Evolutionary conservation across 2,888 invertebrate genomes (phyloP).

Genomic region (Tiliacea aurago): DNA sequence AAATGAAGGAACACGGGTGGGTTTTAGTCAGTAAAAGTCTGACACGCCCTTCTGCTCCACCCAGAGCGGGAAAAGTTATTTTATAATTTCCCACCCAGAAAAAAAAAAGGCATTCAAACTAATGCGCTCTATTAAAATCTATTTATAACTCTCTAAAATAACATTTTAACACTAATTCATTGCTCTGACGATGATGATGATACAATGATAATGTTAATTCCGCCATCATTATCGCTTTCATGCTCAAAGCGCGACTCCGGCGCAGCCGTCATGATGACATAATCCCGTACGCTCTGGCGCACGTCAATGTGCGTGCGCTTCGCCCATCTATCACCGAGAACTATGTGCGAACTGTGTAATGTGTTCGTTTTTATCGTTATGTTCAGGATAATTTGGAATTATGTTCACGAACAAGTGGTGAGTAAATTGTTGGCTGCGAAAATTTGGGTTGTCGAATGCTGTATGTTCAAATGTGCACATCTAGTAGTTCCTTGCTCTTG

Average conservation of each 20-base stretch:
- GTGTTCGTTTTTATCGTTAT: constrained; percentile 16
- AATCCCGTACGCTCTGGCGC: constrained; percentile 49
- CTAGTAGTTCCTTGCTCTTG: too few relatives aligned
- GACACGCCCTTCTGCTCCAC: too few relatives aligned
- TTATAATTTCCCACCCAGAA: too few relatives aligned
- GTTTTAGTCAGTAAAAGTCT: too few relatives aligned
- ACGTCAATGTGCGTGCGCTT: constrained; percentile 45
- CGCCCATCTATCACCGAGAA: constrained; percentile 39
- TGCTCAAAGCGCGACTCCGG: constrained; percentile 45
- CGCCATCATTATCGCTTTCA: constrained; percentile 48
- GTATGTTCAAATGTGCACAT: not conserved
- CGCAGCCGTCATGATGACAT: constrained; percentile 51
- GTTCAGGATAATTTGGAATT: not conserved
- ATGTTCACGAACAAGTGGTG: not conserved
- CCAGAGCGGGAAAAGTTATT: too few relatives aligned
- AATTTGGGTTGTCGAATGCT: not conserved
- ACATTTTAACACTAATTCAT: not conserved
- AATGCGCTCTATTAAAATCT: not conserved
- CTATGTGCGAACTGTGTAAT: constrained; percentile 44
- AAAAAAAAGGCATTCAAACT: not conserved
- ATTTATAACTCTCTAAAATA: not conserved
- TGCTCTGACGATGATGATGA: constrained; percentile 1
- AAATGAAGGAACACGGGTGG: too few relatives aligned
- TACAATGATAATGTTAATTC: constrained; percentile 15
- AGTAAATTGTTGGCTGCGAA: not conserved